Base-by-base conservation (phyloP, 2,113 vertebrate species). In the Vidua macroura region DNA sequence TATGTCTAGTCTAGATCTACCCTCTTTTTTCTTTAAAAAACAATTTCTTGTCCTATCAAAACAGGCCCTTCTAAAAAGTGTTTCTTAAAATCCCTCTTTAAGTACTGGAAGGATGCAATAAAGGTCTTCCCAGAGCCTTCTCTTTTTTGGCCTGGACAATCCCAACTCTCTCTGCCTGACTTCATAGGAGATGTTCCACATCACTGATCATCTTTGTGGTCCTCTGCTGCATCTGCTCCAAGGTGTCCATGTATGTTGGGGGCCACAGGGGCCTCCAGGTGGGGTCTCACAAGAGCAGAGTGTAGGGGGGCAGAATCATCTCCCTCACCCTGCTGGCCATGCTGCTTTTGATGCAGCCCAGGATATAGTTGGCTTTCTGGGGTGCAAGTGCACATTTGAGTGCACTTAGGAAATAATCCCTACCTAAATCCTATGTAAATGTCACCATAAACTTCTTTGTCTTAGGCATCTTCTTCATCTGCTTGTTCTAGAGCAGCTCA, bases 321-420 rank as follows among this genome's bases (percentile, higher is more conserved):
- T 60, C 28, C 6, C 62, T 39, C 0, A 0, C 2, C 30, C n/a
- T 46, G 33, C 28, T 67, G 69, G 20, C 39, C 53, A 18, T 1
- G 0, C 24, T 68, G 53, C n/a, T 48, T 46, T n/a, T n/a, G 60
- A 20, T 30, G 28, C 23, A 81, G 28, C 15, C 60, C 33, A 46
- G 33, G 19, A 14, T 22, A 13, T 5, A 5, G 12, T 2, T 52
- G 52, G 11, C 30, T 62, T 76, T 76, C 46, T 69, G 55, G 21
- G 21, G 24, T 48, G 41, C 48, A 62, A 62, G 18, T 27, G 21
- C 28, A 68, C 11, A 19, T 41, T 48, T 68, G 39, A 51, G 33
- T 22, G 13, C 21, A 22, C 24, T 60, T 30, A 12, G 13, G 75
- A 28, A 74, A 76, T 7, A 85, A 46, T 25, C 15, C 10, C 18